phyloP scores from a whole-genome alignment of 2,797 vertebrate genomes.

The Coendou prehensilis region DNA sequence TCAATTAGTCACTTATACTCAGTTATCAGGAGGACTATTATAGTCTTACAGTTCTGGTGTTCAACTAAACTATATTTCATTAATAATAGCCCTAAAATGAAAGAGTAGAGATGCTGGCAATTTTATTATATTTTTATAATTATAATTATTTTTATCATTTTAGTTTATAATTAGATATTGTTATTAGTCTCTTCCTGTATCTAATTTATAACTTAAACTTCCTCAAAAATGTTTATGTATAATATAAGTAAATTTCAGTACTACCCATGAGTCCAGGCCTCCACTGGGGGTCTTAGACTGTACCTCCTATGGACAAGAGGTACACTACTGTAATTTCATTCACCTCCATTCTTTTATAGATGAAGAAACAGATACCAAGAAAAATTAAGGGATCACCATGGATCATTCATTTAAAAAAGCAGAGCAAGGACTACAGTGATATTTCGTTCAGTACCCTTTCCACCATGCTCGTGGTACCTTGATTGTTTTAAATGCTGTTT shows the following conservation, averaged over 20 bases:
- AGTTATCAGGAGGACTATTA: background rate
- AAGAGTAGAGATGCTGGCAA: background rate
- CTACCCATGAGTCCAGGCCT: background rate
- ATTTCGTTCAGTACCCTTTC: background rate
- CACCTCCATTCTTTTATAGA: background rate
- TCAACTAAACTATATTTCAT: background rate
- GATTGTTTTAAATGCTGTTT: background rate
- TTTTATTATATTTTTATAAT: background rate
- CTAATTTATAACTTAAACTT: background rate
- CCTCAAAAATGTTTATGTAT: background rate
- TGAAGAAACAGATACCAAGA: background rate
- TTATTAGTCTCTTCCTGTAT: background rate
- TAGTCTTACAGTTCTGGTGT: background rate
- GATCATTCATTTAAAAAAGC: background rate
- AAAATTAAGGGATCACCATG: background rate
- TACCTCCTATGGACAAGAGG: background rate
- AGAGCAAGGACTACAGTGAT: background rate
- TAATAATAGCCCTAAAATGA: background rate
- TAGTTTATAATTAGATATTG: background rate
- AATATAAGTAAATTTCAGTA: background rate
- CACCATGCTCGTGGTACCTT: background rate
- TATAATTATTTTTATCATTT: background rate
- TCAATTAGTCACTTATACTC: background rate
- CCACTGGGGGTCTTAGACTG: background rate
- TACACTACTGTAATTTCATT: background rate